Percentiles rank a stretch among this genome's conserved stretches.
Evolutionary conservation across 1,140 invertebrate species (phyloP).

Genomic region (Andrena cerasifolii): DNA sequence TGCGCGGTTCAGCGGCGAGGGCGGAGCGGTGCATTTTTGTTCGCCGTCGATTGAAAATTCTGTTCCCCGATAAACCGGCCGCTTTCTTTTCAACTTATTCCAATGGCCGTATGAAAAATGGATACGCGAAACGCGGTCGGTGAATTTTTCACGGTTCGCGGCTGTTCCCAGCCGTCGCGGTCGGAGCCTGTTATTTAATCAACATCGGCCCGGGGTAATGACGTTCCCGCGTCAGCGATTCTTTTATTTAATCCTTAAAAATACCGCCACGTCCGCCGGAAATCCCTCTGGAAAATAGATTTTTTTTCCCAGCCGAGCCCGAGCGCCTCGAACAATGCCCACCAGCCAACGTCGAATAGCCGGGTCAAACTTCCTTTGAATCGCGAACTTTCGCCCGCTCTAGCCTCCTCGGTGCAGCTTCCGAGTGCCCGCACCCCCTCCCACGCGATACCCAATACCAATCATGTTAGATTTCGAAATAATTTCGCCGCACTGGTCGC

Average conservation of each 20-base stretch:
- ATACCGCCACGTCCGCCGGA: too few relatives aligned
- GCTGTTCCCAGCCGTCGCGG: neutral
- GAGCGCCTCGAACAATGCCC: neutral
- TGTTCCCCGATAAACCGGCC: conserved; percentile 1
- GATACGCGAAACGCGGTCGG: neutral
- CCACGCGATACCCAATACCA: conserved; percentile 55
- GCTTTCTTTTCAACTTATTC: neutral
- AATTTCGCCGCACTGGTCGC: conserved; percentile 66
- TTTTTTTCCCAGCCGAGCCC: too few relatives aligned
- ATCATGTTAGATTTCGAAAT: conserved; percentile 68
- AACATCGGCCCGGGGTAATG: conserved; percentile 18
- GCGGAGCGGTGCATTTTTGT: neutral
- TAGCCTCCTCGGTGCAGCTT: neutral
- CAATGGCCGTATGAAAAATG: neutral
- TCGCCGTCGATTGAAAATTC: conserved; percentile 16
- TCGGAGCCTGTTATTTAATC: conserved; percentile 24
- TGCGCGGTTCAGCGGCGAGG: neutral
- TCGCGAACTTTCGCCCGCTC: neutral
- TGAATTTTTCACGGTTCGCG: neutral
- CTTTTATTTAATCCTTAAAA: conserved; percentile 2
- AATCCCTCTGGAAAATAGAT: too few relatives aligned
- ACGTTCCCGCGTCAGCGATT: conserved; percentile 22
- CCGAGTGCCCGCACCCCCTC: neutral
- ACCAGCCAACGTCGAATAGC: conserved; percentile 10
- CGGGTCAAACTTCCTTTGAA: conserved; percentile 16